Evolutionary conservation across 1,140 invertebrate species (phyloP).

Genomic region (Heliothis virescens): DNA sequence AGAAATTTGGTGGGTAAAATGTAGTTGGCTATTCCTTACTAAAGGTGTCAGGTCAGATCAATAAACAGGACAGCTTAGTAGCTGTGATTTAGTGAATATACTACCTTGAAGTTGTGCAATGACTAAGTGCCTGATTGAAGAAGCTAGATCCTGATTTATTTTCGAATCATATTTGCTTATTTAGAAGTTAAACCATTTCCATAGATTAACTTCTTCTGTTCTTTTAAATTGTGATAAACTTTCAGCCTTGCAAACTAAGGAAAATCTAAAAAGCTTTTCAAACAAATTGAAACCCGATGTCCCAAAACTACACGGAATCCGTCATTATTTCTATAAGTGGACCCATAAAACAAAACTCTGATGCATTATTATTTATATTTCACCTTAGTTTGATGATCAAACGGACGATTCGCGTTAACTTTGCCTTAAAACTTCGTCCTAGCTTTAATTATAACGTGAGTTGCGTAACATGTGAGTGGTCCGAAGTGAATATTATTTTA

Average conservation of each 20-base stretch:
- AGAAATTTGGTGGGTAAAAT: not conserved
- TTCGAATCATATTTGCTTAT: too few species aligned
- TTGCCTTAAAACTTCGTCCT: conserved; percentile 73
- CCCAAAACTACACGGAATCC: not conserved
- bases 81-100: too few species aligned
- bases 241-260: too few species aligned
- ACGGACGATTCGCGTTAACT: conserved; percentile 55
- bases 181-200: too few species aligned
- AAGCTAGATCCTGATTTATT: too few species aligned
- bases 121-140: too few species aligned
- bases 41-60: too few species aligned
- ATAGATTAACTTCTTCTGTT: too few species aligned
- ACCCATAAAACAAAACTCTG: not conserved
- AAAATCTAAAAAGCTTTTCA: not conserved
- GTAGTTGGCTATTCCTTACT: not conserved
- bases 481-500: conserved; percentile 84
- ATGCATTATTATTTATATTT: conserved; percentile 14
- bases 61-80: too few species aligned
- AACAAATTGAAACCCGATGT: not conserved
- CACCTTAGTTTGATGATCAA: conserved; percentile 40
- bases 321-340: not conserved
- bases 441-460: conserved; percentile 81
- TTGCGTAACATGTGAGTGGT: conserved; percentile 80
- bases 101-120: too few species aligned
- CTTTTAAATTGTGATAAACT: too few species aligned